Conservation (phyloP, 2,113 vertebrate genomes). For the Echinops telfairi region DNA sequence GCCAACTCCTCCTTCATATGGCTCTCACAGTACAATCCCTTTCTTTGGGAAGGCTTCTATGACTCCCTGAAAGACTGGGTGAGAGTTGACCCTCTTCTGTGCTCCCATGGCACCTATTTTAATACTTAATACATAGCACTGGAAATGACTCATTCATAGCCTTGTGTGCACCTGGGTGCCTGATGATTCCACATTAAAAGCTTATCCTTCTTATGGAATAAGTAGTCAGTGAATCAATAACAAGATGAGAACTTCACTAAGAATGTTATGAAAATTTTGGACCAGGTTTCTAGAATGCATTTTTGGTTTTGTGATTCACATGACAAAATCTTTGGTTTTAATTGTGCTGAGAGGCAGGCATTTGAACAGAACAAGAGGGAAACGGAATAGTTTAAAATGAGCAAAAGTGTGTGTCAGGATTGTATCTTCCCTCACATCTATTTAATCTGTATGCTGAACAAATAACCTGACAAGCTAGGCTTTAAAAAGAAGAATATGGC, state of each 20-base stretch:
- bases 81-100: background rate
- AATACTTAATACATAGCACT: no score
- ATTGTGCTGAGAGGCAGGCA: background rate
- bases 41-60: background rate
- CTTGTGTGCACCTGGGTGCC: background rate
- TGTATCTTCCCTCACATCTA: no score
- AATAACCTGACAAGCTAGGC: no score
- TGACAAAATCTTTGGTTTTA: background rate
- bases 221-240: background rate
- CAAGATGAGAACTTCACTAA: background rate
- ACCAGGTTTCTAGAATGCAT: background rate
- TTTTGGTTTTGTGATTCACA: background rate
- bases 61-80: background rate
- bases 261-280: background rate
- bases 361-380: no score
- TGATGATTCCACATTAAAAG: background rate
- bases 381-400: no score
- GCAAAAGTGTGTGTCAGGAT: no score
- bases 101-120: no score
- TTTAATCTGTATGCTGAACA: no score
- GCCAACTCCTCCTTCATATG: background rate
- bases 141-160: background rate
- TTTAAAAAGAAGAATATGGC: no score
- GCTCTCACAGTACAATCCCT: background rate
- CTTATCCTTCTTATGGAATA: background rate